Evolutionary conservation across 2,113 vertebrate species (phyloP).

Genomic region (Paramormyrops kingsleyae): DNA sequence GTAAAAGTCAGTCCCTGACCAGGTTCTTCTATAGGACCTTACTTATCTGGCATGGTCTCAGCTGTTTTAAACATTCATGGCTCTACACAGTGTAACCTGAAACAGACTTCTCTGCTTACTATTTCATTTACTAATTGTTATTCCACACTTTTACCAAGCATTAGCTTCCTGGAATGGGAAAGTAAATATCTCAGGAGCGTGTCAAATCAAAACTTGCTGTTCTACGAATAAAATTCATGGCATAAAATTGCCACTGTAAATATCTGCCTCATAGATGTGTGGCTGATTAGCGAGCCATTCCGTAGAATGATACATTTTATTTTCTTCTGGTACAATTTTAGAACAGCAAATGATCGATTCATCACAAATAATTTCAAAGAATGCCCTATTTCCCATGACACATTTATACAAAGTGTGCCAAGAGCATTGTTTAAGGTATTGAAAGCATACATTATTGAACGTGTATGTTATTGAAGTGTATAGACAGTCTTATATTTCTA

Average conservation of each 20-base stretch:
- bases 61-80: constrained; percentile 7
- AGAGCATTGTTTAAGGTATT: not conserved
- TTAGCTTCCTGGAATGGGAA: not conserved
- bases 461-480: not conserved
- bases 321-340: not conserved
- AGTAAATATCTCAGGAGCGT: not conserved
- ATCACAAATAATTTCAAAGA: not conserved
- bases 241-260: not conserved
- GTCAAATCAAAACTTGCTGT: not conserved
- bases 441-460: not conserved
- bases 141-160: not conserved
- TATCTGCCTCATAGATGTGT: not conserved
- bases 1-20: not conserved
- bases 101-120: constrained; percentile 1
- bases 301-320: not conserved
- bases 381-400: not conserved
- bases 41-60: not conserved
- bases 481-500: not conserved
- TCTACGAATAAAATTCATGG: not conserved
- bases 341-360: not conserved
- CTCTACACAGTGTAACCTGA: constrained; percentile 14
- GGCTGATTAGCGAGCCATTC: not conserved
- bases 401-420: not conserved
- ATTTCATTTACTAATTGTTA: not conserved
- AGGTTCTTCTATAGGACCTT: not conserved